A percentile compares a stretch with the other conserved stretches of the same genome.
Evolutionary conservation across 2,113 vertebrate species (phyloP).

Genomic region (Procavia capensis): DNA sequence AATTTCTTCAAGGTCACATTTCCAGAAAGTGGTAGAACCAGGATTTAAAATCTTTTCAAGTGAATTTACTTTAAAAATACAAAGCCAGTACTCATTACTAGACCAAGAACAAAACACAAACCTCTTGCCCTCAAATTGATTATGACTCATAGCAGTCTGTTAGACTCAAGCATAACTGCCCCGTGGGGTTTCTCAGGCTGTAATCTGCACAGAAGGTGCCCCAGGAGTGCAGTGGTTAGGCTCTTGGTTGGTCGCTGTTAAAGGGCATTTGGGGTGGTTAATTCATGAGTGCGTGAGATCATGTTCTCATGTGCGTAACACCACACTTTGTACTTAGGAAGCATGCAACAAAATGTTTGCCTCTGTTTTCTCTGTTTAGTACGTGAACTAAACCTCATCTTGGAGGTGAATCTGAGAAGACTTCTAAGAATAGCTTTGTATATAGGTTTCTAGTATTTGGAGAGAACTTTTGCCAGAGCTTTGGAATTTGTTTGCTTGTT

Average conservation of each 20-base stretch:
- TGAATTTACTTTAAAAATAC: slow-evolving; percentile 45
- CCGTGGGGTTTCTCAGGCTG: too few relatives aligned
- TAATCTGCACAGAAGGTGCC: too few relatives aligned
- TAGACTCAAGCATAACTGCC: too few relatives aligned
- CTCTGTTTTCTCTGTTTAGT: not conserved
- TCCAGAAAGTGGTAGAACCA: not conserved
- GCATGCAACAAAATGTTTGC: not conserved
- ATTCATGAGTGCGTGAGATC: not conserved
- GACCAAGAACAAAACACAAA: not conserved
- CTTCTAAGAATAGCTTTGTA: slow-evolving; percentile 4
- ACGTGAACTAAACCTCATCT: not conserved
- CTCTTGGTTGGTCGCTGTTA: too few relatives aligned
- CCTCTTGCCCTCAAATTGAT: too few relatives aligned
- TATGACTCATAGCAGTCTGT: too few relatives aligned
- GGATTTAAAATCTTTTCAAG: slow-evolving; percentile 30
- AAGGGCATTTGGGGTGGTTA: not conserved
- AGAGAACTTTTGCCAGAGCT: slow-evolving; percentile 32
- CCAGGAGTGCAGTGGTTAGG: too few relatives aligned
- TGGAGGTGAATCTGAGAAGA: not conserved
- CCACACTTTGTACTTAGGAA: not conserved
- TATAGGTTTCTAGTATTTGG: slow-evolving; percentile 45
- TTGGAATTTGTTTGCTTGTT: not conserved
- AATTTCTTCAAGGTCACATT: slow-evolving; percentile 34
- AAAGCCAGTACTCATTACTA: not conserved
- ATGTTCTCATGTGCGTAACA: not conserved